phyloP scores from a whole-genome alignment of 2,888 invertebrate species.

The Stictocephala bisonia region DNA sequence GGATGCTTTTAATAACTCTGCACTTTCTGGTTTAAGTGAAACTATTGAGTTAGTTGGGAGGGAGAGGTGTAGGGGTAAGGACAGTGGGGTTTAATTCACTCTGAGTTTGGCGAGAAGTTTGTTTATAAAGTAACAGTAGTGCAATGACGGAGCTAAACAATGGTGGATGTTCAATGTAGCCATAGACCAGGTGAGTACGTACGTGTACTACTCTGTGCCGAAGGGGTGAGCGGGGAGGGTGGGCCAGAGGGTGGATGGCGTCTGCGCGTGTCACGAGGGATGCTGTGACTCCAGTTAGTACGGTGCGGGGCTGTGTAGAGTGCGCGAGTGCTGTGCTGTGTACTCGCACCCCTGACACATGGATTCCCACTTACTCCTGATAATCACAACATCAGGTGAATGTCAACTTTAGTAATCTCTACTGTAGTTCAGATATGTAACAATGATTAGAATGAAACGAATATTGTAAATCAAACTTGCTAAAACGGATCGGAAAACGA shows the following conservation, averaged over 20 bases:
- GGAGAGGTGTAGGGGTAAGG: too few relatives aligned
- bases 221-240: background rate
- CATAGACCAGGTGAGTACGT: background rate
- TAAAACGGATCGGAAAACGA: too few relatives aligned
- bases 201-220: background rate
- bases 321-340: constrained; percentile 27
- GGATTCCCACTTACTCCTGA: constrained; percentile 16
- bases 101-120: constrained; percentile 10
- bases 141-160: constrained; percentile 22
- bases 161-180: constrained; percentile 31
- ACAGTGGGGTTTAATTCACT: background rate
- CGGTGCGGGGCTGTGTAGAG: constrained; percentile 12
- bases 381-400: background rate
- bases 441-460: too few relatives aligned
- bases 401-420: too few relatives aligned
- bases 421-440: too few relatives aligned
- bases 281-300: background rate
- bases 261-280: constrained; percentile 5
- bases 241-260: background rate
- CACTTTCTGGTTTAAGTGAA: too few relatives aligned
- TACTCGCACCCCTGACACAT: constrained; percentile 1
- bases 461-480: too few relatives aligned
- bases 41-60: too few relatives aligned
- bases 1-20: too few relatives aligned
- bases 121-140: constrained; percentile 14